Percentiles rank a stretch among this genome's conserved stretches.
Conservation (phyloP, 2,113 vertebrate genomes). For the Ascaphus truei region DNA sequence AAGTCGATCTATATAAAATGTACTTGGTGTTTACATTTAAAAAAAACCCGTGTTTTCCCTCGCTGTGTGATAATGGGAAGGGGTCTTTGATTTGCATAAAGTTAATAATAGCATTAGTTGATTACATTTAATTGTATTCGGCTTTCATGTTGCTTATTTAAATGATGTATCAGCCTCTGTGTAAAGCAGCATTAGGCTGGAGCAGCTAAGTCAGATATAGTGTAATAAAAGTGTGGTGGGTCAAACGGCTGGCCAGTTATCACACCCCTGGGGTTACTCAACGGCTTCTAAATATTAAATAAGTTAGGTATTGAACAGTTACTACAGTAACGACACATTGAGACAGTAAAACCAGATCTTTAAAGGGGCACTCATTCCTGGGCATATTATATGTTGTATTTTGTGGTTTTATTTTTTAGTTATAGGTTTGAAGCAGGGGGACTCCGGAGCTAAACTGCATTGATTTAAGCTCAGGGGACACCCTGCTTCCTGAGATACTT, state of each 20-base stretch:
- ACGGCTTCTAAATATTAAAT: constrained; percentile 14
- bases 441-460: too few relatives aligned
- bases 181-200: neutral
- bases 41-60: too few relatives aligned
- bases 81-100: neutral
- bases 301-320: neutral
- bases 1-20: too few relatives aligned
- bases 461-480: too few relatives aligned
- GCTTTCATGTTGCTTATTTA: constrained; percentile 19
- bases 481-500: too few relatives aligned
- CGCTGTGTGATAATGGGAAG: neutral
- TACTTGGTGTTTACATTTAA: too few relatives aligned
- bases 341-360: neutral
- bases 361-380: neutral
- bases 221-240: constrained; percentile 1
- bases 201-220: neutral
- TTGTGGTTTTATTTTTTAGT: too few relatives aligned
- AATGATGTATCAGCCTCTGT: constrained; percentile 16
- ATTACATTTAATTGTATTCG: constrained; percentile 22
- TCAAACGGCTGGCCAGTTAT: constrained; percentile 4
- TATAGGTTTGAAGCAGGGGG: too few relatives aligned
- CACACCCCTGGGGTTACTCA: neutral
- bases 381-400: too few relatives aligned
- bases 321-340: neutral
- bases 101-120: constrained; percentile 25